Percentiles rank a stretch among this genome's conserved stretches.
phyloP scores from a whole-genome alignment of 2,797 vertebrate genomes.

The Percopsis omiscomaycus region DNA sequence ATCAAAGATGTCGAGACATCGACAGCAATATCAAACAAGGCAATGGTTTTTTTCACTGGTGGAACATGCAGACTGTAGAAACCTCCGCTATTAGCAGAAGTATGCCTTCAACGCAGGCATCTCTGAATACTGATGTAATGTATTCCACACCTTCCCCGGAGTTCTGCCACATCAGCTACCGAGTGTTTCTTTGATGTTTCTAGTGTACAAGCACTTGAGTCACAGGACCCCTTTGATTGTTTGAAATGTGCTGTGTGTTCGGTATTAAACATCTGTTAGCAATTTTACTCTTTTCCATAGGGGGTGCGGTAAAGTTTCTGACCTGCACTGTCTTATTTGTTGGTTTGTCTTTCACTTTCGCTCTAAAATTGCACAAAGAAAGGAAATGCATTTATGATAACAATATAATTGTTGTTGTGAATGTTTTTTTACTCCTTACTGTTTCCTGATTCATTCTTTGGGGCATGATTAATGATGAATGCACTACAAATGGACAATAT shows the following conservation, averaged over 20 bases:
- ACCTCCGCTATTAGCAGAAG: slow-evolving; percentile 38
- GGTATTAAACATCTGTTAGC: slow-evolving; percentile 67
- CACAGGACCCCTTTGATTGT: slow-evolving; percentile 69
- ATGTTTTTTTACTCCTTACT: too few species aligned
- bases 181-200: slow-evolving; percentile 69
- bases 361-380: slow-evolving; percentile 13
- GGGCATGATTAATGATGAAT: too few species aligned
- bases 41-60: slow-evolving; percentile 23
- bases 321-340: slow-evolving; percentile 42
- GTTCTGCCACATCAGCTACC: slow-evolving; percentile 73
- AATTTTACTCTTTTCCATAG: slow-evolving; percentile 52
- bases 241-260: slow-evolving; percentile 67
- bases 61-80: slow-evolving; percentile 26
- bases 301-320: slow-evolving; percentile 37
- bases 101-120: slow-evolving; percentile 39
- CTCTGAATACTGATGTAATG: slow-evolving; percentile 68
- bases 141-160: slow-evolving; percentile 60
- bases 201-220: slow-evolving; percentile 65
- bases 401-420: too few species aligned
- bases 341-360: slow-evolving; percentile 24
- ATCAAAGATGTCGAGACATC: neutral
- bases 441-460: too few species aligned
- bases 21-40: slow-evolving; percentile 29
- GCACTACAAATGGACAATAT: neutral
- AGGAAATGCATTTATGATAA: neutral